Percentiles rank a stretch among this genome's conserved stretches.
Conservation (phyloP, 2,888 invertebrate species). For the Megaustenia siamemsis region DNA sequence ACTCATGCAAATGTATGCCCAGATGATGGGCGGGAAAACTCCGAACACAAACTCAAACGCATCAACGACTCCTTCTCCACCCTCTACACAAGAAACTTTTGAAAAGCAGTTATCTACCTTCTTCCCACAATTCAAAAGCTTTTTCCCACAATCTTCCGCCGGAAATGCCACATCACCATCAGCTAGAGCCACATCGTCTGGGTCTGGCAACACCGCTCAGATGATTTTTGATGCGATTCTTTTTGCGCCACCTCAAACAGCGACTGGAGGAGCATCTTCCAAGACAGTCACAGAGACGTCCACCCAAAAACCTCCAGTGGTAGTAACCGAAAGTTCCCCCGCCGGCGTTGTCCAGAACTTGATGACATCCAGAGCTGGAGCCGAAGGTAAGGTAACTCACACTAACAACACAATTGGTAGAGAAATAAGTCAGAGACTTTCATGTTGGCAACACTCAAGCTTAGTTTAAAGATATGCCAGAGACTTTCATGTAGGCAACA, state of each 20-base stretch:
- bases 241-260: not conserved
- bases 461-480: too few species aligned
- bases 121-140: constrained; percentile 49
- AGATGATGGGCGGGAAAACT: not conserved
- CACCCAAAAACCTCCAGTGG: not conserved
- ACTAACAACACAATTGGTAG: too few species aligned
- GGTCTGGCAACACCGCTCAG: constrained; percentile 22
- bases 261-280: not conserved
- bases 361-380: not conserved
- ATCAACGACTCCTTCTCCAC: not conserved
- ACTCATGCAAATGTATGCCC: not conserved
- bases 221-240: constrained; percentile 43
- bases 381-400: constrained; percentile 1
- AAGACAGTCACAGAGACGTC: not conserved
- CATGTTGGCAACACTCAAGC: too few species aligned
- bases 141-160: constrained; percentile 20
- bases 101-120: constrained; percentile 37
- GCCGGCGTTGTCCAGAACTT: not conserved
- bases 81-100: constrained; percentile 26
- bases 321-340: too few species aligned
- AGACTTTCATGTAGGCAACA: too few species aligned
- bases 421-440: too few species aligned
- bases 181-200: not conserved
- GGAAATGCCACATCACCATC: not conserved
- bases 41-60: not conserved